Evolutionary conservation across 2,797 vertebrate genomes (phyloP), one percentile per base, ranked within the genome.

Genomic region (Selene dorsalis): DNA sequence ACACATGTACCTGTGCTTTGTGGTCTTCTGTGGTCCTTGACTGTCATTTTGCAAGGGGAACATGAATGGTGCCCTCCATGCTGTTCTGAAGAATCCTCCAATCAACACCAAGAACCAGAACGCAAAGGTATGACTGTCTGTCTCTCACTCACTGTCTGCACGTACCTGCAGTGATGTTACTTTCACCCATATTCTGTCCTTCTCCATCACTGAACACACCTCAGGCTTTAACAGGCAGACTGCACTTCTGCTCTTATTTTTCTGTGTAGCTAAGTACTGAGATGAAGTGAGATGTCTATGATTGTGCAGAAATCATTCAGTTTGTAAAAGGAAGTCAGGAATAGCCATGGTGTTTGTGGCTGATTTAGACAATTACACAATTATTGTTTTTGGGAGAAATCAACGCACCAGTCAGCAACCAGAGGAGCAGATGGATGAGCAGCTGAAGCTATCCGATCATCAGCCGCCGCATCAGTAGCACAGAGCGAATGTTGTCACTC

Each of bases 51-150:
- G 91, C 81, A 97, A 91, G 92, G 96, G 96, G 32, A 94, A 96
- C 86, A 91, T 95, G 94, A 94, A 95, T 48, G 91, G 87, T n/a
- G 96, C 96, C 0, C 95, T 97, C 56, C 94, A 93, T 0, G 92
- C 95, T 0, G 96, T 95, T 53, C 91, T 97, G 45, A 91, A 94
- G 88, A 96, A 96, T 74, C 95, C 96, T 76, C 96, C 96, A 0
- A 87, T 95, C 91, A 96, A 95, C 93, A 93, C 93, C 57, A 97
- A 96, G 94, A 97, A 95, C 90, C 95, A 95, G 75, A 95, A 94
- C 0, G 86, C 95, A 72, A 97, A 97, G 96, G 96, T 90, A 75
- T 5, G 13, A n/a, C 4, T 26, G 4, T 13, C 4, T 26, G 24
- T 24, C 5, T 52, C 12, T 13, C 12, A 2, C 20, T 14, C 0